A percentile compares a stretch with the other conserved stretches of the same genome.
Evolutionary conservation across 2,888 invertebrate species (phyloP).

Genomic region (Lumbricus terrestris): DNA sequence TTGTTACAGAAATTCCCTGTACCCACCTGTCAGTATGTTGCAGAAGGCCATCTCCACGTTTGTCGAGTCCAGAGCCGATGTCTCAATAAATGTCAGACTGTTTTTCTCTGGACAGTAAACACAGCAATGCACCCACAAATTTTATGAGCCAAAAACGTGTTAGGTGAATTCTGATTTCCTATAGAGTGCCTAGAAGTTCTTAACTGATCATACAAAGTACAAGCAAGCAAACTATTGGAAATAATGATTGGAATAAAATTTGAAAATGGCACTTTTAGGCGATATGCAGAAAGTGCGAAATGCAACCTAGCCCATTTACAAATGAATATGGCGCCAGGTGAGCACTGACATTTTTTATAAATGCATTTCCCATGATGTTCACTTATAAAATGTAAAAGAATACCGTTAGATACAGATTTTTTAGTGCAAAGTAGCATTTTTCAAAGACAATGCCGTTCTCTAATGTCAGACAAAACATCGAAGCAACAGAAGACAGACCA

Average conservation of each 20-base stretch:
- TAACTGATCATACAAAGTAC: background rate
- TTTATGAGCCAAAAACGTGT: background rate
- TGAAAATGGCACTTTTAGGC: background rate
- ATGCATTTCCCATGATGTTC: background rate
- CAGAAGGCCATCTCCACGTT: slow-evolving; percentile 99
- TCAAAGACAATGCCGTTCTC: background rate
- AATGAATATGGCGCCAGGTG: background rate
- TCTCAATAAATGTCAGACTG: slow-evolving; percentile 96
- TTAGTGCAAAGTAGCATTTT: background rate
- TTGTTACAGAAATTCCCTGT: background rate
- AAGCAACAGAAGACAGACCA: slow-evolving; percentile 47
- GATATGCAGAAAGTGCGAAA: background rate
- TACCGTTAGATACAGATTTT: background rate
- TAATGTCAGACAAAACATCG: background rate
- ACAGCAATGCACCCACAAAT: background rate
- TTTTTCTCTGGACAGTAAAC: slow-evolving; percentile 71
- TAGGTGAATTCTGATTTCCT: background rate
- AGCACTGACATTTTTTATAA: no score
- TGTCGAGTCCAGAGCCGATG: slow-evolving; percentile 97
- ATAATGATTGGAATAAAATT: background rate
- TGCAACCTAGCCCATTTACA: no score
- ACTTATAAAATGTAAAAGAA: background rate
- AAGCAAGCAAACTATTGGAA: background rate
- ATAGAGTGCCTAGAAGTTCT: background rate
- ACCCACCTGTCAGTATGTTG: slow-evolving; percentile 87